Base-by-base conservation (phyloP, 2,113 vertebrate genomes). In the Murina feae region DNA sequence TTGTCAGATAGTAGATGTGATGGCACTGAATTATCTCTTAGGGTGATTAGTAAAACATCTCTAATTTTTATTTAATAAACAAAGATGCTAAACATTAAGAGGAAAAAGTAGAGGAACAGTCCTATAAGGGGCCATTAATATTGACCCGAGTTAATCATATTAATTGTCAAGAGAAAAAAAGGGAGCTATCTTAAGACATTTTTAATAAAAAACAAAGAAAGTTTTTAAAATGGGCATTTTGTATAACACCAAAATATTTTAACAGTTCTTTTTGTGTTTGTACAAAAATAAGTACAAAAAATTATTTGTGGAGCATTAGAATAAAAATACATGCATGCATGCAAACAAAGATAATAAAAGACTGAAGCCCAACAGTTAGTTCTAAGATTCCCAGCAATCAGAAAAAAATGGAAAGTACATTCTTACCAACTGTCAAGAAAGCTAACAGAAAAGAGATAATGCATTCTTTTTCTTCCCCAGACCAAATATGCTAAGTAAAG, bases 191-290 rank as follows among this genome's bases (percentile, higher is more conserved):
- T 84, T 87, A 76, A 89, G 76, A 47, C 12, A 47, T 75, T 85
- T 83, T 66, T 39, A 53, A 68, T 89, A 76, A 90, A 95, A 85
- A 83, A 80, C 44, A 83, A 90, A 80, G 16, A 21, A 53, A 66
- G 17, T 75, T 80, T 91, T 76, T 10, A 83, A 86, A 78, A 37
- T 39, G 20, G 60, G 39, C 86, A 96, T 94, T 71, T 96, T 89
- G 72, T 85, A 60, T 58, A 72, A 81, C n/a, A 92, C 28, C 32
- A 96, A 80, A 94, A 85, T 93, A 96, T 90, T 76, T 51, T 96
- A 53, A 76, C 37, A 44, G 95, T 96, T 90, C 72, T 95, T 92
- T 96, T 92, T 32, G 69, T 87, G 58, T 85, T 94, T 91, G 44
- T 71, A 92, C 44, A 47, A 84, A 89, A 63, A 18, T 51, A 90